Evolutionary conservation across 2,888 invertebrate genomes (phyloP).

Genomic region (Megaustenia siamemsis): DNA sequence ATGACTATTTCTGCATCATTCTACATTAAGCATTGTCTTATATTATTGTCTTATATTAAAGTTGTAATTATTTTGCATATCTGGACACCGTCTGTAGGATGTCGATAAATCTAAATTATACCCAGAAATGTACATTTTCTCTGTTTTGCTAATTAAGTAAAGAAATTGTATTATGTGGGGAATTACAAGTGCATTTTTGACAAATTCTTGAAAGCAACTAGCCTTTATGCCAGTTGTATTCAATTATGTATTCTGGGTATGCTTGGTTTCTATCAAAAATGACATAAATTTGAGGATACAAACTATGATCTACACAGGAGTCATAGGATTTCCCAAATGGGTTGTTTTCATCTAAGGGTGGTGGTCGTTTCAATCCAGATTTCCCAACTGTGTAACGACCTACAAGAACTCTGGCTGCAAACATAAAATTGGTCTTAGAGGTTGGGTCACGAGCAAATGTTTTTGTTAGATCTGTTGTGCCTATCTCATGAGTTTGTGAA

Average conservation of each 20-base stretch:
- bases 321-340: constrained; percentile 75
- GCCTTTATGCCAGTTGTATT: constrained; percentile 62
- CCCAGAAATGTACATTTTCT: too few species aligned
- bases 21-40: too few species aligned
- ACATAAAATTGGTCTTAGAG: constrained; percentile 61
- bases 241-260: constrained; percentile 77
- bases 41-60: too few species aligned
- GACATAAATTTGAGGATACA: constrained; percentile 74
- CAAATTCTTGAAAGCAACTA: neutral
- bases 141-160: too few species aligned
- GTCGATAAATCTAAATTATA: too few species aligned
- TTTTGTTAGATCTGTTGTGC: constrained; percentile 7
- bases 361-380: constrained; percentile 70
- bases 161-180: too few species aligned
- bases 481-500: neutral
- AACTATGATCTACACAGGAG: constrained; percentile 76
- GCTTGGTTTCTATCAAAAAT: constrained; percentile 78
- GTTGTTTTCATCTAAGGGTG: constrained; percentile 65
- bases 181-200: too few species aligned
- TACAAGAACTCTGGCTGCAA: constrained; percentile 74
- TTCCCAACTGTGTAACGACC: constrained; percentile 74
- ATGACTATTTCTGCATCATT: too few species aligned
- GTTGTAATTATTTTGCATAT: too few species aligned
- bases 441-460: neutral
- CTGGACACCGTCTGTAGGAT: too few species aligned